phyloP scores from a whole-genome alignment of 2,888 invertebrate genomes.

The Leptinotarsa peninsularis region DNA sequence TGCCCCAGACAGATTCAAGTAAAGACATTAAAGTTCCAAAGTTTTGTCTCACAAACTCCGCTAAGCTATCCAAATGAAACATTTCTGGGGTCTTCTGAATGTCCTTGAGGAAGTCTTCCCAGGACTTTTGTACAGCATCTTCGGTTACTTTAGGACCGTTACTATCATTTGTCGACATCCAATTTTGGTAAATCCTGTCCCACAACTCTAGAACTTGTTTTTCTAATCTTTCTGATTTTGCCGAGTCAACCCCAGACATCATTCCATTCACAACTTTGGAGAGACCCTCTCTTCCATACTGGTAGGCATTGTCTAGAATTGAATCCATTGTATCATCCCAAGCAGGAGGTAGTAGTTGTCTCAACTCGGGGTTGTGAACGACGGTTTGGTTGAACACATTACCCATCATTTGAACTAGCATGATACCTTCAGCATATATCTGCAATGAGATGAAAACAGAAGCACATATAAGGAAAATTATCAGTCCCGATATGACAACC shows the following conservation, averaged over 20 bases:
- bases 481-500: constrained; percentile 86
- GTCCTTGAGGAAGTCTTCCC: constrained; percentile 78
- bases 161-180: constrained; percentile 79
- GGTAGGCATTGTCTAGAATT: constrained; percentile 91
- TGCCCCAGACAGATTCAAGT: constrained; percentile 87
- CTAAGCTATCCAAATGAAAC: constrained; percentile 79
- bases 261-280: constrained; percentile 86
- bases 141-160: constrained; percentile 81
- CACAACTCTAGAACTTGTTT: constrained; percentile 91
- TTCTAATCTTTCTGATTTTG: constrained; percentile 85
- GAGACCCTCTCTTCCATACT: constrained; percentile 91
- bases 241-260: constrained; percentile 82
- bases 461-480: constrained; percentile 82
- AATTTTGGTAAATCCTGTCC: constrained; percentile 93
- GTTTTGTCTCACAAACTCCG: constrained; percentile 89
- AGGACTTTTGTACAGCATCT: constrained; percentile 78
- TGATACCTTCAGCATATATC: constrained; percentile 95
- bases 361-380: constrained; percentile 88
- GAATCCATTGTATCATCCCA: constrained; percentile 90
- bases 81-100: constrained; percentile 82
- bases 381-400: constrained; percentile 90
- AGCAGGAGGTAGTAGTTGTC: constrained; percentile 85
- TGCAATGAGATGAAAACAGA: constrained; percentile 87
- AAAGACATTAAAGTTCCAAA: constrained; percentile 89
- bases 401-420: constrained; percentile 88